Evolutionary conservation across 2,888 invertebrate species (phyloP).

Genomic region (Crocallis elinguaria): DNA sequence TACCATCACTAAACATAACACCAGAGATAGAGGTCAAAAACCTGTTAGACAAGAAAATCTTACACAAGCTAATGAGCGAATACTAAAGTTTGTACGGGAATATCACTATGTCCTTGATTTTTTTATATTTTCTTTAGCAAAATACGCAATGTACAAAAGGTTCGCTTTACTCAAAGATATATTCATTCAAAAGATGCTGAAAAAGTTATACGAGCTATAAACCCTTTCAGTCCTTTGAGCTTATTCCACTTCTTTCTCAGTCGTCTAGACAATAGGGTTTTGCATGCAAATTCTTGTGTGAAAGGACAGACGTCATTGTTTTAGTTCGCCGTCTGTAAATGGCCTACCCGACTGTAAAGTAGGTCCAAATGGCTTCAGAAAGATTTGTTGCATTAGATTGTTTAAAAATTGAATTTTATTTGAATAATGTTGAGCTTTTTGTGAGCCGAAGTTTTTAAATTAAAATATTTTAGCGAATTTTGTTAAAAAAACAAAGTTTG

Average conservation of each 20-base stretch:
- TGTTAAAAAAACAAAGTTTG: too few species aligned
- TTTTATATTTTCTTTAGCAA: too few species aligned
- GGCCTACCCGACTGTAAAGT: not conserved
- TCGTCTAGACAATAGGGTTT: constrained; percentile 14
- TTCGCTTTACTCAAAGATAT: not conserved
- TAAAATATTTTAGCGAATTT: not conserved
- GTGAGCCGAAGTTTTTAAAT: not conserved
- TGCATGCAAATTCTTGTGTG: constrained; percentile 15
- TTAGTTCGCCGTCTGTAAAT: constrained; percentile 3
- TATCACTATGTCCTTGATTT: too few species aligned
- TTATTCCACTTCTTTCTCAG: constrained; percentile 3
- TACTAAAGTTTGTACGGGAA: too few species aligned
- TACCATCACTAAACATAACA: too few species aligned
- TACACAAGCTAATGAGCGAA: too few species aligned
- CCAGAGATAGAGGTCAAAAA: too few species aligned
- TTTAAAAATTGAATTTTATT: constrained; percentile 3
- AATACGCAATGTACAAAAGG: too few species aligned
- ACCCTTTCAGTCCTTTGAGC: constrained; percentile 6
- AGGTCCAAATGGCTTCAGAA: not conserved
- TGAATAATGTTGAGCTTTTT: not conserved
- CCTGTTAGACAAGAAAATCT: too few species aligned
- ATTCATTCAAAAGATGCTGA: constrained; percentile 24
- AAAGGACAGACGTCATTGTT: constrained; percentile 10
- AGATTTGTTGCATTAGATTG: constrained; percentile 6
- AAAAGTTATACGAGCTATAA: constrained; percentile 21